phyloP scores from a whole-genome alignment of 2,888 invertebrate species.

The Drosophila peninsularis region DNA sequence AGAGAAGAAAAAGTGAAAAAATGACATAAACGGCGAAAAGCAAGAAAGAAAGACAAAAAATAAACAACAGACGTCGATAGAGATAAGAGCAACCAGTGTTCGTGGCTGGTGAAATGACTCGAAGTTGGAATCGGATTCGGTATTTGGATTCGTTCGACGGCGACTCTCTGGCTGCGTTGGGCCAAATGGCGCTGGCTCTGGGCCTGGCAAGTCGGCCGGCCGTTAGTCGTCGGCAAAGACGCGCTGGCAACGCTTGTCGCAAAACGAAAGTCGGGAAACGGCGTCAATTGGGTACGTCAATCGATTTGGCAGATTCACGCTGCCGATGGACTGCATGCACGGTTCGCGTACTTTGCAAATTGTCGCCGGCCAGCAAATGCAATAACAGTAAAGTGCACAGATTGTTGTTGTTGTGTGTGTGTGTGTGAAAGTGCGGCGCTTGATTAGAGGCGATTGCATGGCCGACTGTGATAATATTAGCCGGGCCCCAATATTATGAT shows the following conservation, averaged over 20 bases:
- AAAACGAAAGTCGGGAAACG: conserved; percentile 38
- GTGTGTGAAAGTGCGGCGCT: conserved; percentile 44
- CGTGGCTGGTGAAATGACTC: conserved; percentile 34
- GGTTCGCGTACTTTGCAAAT: conserved; percentile 35
- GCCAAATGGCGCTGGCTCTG: conserved; percentile 31
- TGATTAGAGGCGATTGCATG: conserved; percentile 28
- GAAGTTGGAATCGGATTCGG: conserved; percentile 26
- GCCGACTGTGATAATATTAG: conserved; percentile 32
- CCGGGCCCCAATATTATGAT: conserved; percentile 24
- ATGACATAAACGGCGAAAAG: conserved; percentile 10
- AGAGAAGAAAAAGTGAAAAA: conserved; percentile 12
- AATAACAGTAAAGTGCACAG: conserved; percentile 19
- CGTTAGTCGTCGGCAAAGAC: conserved; percentile 52
- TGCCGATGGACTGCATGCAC: conserved; percentile 21
- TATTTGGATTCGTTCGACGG: conserved; percentile 49
- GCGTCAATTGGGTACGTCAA: conserved; percentile 32
- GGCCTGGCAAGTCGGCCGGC: conserved; percentile 31
- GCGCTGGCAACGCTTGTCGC: conserved; percentile 53
- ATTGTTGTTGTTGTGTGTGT: conserved; percentile 19
- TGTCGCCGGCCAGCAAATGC: conserved; percentile 43
- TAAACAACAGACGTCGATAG: conserved; percentile 15
- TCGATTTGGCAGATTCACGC: conserved; percentile 62
- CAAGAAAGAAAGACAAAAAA: conserved; percentile 1
- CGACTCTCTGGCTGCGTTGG: conserved; percentile 63
- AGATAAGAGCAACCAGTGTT: conserved; percentile 42